A percentile compares a stretch with the other conserved stretches of the same genome.
phyloP scores from a whole-genome alignment of 2,797 vertebrate species.

The Lepus oiostolus region DNA sequence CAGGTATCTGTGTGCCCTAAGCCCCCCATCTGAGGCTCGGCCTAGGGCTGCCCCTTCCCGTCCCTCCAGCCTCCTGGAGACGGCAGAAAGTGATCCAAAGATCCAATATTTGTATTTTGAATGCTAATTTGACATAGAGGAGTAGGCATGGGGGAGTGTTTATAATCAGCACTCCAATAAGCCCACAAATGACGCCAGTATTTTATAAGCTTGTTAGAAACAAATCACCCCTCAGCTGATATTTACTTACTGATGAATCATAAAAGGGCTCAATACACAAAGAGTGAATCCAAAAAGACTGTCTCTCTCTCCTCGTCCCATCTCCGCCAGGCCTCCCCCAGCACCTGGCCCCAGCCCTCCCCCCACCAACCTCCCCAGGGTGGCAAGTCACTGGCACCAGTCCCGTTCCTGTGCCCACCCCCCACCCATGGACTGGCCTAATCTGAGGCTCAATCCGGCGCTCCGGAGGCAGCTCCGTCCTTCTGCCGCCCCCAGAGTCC shows the following conservation, averaged over 20 bases:
- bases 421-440: slow-evolving; percentile 68
- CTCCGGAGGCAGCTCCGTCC: slow-evolving; percentile 78
- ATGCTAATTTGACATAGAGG: slow-evolving; percentile 97
- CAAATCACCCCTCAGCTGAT: slow-evolving; percentile 93
- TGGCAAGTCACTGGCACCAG: slow-evolving; percentile 51
- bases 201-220: slow-evolving; percentile 95
- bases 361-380: neutral
- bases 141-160: slow-evolving; percentile 95
- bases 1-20: neutral
- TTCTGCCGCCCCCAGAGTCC: slow-evolving; percentile 66
- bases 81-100: slow-evolving; percentile 89
- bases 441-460: slow-evolving; percentile 71
- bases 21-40: neutral
- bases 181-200: slow-evolving; percentile 93
- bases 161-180: slow-evolving; percentile 96
- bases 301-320: slow-evolving; percentile 82
- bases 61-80: slow-evolving; percentile 77
- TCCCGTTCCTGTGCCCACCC: neutral
- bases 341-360: neutral
- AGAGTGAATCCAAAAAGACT: slow-evolving; percentile 87
- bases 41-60: neutral
- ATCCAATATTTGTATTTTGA: slow-evolving; percentile 95
- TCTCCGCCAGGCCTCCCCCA: slow-evolving; percentile 45
- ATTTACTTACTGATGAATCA: slow-evolving; percentile 93
- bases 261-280: slow-evolving; percentile 91